Evolutionary conservation across 2,113 vertebrate genomes (phyloP), one percentile per base, ranked within the genome.

Genomic region (Phylloscopus whistleri): DNA sequence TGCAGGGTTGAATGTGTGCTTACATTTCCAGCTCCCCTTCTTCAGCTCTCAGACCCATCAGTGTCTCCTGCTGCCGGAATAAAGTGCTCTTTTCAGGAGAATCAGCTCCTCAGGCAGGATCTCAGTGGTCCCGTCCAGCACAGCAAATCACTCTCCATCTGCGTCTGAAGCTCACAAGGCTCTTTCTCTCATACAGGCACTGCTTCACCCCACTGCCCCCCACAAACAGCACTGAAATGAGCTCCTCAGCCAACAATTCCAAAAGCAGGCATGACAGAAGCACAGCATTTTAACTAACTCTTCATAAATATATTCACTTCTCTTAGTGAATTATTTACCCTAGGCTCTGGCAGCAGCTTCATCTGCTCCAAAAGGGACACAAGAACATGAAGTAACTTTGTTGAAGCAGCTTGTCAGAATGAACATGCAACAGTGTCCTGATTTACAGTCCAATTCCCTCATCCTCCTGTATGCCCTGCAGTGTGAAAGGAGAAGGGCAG

Each of bases 211-310:
- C 73, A 64, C 56, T 76, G 87, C 80, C 55, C 81, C 74, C 87
- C 79, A 86, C 49, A 90, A 94, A 59, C 84, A 53, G 79, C 64
- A 49, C 89, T 43, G 39, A 85, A 88, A 93, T 33, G 30, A 95
- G 95, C 84, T 96, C 83, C 85, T 97, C 93, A 93, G 59, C 58
- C 2, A 2, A 70, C 51, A 82, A 8, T 60, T 63, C 86, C 15
- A 84, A 89, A 93, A 96, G 95, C 56, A 79, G 83, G 81, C 56
- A 80, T 70, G 84, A 89, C 82, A 96, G 96, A 90, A 87, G 81
- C 69, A 87, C 39, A 80, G 81, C 76, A 37, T 74, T 93, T 93
- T 92, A 93, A 81, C 84, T 67, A 81, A 84, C 89, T 89, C 90
- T 90, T 78, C n/a, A 91, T 94, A 87, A 95, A 92, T 73, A 94